A percentile compares a stretch with the other conserved stretches of the same genome.
Conservation (phyloP, 2,113 vertebrate species). For the Paradoxurus hermaphroditus region DNA sequence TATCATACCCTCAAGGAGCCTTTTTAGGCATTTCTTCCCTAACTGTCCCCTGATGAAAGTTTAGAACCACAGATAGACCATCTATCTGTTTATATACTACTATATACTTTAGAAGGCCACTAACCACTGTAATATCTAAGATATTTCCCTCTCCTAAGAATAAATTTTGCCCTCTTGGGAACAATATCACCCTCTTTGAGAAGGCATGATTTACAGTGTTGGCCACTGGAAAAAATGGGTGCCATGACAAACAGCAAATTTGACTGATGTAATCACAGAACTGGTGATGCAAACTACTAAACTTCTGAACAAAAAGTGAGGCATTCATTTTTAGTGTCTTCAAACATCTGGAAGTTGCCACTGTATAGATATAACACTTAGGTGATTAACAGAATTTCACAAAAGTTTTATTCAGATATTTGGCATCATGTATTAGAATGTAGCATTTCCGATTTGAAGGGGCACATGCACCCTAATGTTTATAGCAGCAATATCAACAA, state of each 20-base stretch:
- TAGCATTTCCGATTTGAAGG: too few relatives aligned
- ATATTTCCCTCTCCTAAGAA: not conserved
- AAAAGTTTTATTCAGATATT: not conserved
- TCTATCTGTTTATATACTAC: not conserved
- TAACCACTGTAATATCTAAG: not conserved
- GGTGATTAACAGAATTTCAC: not conserved
- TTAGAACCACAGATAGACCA: not conserved
- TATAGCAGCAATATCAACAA: too few relatives aligned
- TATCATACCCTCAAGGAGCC: rapidly evolving
- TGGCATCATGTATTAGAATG: not conserved
- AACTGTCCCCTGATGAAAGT: not conserved
- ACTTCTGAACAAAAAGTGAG: not conserved
- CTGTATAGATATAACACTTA: not conserved
- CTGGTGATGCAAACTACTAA: not conserved
- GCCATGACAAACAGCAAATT: not conserved
- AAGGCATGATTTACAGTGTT: not conserved
- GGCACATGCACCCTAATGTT: too few relatives aligned
- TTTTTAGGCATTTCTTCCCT: not conserved
- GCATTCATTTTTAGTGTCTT: not conserved
- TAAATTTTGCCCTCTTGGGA: not conserved
- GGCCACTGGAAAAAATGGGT: not conserved
- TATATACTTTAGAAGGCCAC: not conserved
- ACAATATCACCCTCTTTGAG: not conserved
- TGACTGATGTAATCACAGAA: not conserved
- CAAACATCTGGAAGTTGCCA: not conserved